These are phyloP conservation scores for Loripinus fragilis DNA, from an alignment of 2,888 invertebrate species.

Conservation along the genomic window DNA sequence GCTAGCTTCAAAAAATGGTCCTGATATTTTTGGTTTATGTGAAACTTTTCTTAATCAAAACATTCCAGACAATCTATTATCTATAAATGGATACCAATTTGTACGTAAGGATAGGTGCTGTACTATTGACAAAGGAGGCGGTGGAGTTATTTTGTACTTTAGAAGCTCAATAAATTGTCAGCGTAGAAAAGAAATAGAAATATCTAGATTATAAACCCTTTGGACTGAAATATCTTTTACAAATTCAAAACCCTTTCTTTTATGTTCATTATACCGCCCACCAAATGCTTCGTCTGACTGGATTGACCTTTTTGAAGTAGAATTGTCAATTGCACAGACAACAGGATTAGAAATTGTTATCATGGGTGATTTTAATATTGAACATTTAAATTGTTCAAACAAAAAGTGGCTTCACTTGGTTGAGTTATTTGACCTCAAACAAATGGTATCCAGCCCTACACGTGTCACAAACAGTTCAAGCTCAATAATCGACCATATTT, in stretches of 20 bases:
- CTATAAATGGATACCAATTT: too few relatives aligned
- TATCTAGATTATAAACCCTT: neutral
- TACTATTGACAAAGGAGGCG: too few relatives aligned
- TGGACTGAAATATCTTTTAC: neutral
- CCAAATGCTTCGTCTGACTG: neutral
- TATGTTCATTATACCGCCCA: neutral
- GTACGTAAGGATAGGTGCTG: too few relatives aligned
- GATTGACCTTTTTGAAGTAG: neutral
- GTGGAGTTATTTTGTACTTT: neutral
- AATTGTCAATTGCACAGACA: neutral
- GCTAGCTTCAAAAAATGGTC: too few relatives aligned
- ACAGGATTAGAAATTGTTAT: neutral
- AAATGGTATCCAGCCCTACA: neutral
- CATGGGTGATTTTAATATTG: slow-evolving; percentile 2
- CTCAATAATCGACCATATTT: neutral
- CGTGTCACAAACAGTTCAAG: neutral
- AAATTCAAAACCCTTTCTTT: neutral
- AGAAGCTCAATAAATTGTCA: too few relatives aligned
- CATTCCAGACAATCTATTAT: too few relatives aligned
- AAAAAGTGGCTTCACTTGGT: neutral
- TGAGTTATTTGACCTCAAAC: neutral
- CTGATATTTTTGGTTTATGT: too few relatives aligned
- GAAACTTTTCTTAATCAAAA: too few relatives aligned
- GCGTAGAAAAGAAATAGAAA: too few relatives aligned
- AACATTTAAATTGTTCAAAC: neutral